Conservation (phyloP, 2,888 invertebrate species). For the Galerucella pusilla region DNA sequence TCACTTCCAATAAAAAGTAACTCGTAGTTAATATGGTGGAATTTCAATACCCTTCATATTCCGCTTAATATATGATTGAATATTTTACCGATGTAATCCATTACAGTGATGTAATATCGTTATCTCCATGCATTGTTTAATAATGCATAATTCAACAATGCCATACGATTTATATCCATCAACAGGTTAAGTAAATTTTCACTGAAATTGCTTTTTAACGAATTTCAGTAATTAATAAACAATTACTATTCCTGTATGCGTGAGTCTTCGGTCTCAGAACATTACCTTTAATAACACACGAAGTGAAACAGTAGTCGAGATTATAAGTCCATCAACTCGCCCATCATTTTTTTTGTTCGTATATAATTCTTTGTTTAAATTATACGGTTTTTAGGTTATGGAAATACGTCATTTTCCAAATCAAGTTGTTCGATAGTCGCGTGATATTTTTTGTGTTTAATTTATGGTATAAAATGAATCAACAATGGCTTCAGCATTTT, state of each 20-base stretch:
- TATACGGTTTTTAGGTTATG: not conserved
- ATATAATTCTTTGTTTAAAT: not conserved
- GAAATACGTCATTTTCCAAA: not conserved
- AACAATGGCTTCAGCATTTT: no score
- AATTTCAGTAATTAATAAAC: conserved; percentile 1
- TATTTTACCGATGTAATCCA: not conserved
- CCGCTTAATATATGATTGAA: not conserved
- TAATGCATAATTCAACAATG: not conserved
- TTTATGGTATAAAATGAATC: no score
- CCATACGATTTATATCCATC: not conserved
- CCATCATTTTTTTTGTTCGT: not conserved
- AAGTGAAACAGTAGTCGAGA: conserved; percentile 1
- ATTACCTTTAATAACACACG: not conserved
- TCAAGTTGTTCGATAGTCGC: no score
- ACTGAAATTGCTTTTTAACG: not conserved
- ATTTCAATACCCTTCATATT: not conserved
- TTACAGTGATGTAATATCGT: not conserved
- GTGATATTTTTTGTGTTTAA: no score
- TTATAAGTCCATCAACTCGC: not conserved
- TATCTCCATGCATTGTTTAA: not conserved
- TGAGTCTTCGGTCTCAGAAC: not conserved
- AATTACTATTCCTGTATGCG: not conserved
- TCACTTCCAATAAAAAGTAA: no score
- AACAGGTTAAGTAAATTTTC: not conserved
- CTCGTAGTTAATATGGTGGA: not conserved